Evolutionary conservation across 2,797 vertebrate genomes (phyloP), one percentile per base, ranked within the genome.

Genomic region (Esox masquinongy): DNA sequence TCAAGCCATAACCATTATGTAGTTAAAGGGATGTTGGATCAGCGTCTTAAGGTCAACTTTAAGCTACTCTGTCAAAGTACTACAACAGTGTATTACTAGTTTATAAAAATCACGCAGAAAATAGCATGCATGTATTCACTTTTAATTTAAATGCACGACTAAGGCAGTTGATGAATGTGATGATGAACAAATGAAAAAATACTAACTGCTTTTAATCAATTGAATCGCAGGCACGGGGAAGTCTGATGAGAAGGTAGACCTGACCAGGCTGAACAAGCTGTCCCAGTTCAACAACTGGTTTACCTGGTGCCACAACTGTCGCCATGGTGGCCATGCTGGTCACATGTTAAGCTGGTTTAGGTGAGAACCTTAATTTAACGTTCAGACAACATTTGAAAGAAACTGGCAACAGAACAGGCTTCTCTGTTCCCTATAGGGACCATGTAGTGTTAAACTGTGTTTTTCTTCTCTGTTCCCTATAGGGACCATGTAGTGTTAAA

Each of bases 261-360:
- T 99, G 72, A 97, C 96, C 73, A 95, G 98, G 88, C 98, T 99
- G 91, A 99, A 99, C 92, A 99, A 99, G 90, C 91, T 99, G 12
- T 97, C 98, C 64, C 97, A 99, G 80, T 99, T 99, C 89, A 99
- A 97, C 92, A 99, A 99, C 92, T 99, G 98, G 98, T 99, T 99
- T 92, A 99, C 98, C 49, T 99, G 98, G 98, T 99, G 98, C 86
- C 98, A 99, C 91, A 99, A 98, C 85, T 99, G 98, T 84, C 96
- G 98, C 1, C 98, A 99, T 0, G 98, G 98, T 0, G 98, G 98
- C 70, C 98, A 99, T 9, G 98, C 98, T 0, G 97, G 98, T 43
- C 98, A 99, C 86, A 99, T 99, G 96, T 96, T 99, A 51, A 98
- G 97, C 89, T 99, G 98, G 98, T 99, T 99, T 94, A 97, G 97